Percentiles rank a stretch among this genome's conserved stretches.
Evolutionary conservation across 2,888 invertebrate species (phyloP).

Genomic region (Idaea aversata): DNA sequence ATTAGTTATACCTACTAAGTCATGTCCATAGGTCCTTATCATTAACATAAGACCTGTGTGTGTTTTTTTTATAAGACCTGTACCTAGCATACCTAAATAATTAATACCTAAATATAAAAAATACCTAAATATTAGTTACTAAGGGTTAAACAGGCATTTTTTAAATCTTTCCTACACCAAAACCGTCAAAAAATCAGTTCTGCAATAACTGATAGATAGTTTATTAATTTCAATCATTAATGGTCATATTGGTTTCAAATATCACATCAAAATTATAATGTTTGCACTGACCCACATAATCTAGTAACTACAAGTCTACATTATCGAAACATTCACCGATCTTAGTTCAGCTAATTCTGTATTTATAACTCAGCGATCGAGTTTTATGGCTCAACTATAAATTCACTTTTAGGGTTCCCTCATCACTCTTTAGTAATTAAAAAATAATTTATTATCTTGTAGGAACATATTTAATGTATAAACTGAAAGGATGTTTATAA

Average conservation of each 20-base stretch:
- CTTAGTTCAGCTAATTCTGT: background rate
- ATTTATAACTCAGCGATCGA: background rate
- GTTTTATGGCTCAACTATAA: conserved; percentile 1
- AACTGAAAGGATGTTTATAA: background rate
- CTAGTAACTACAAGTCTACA: background rate
- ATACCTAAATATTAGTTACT: no score
- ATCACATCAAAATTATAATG: background rate
- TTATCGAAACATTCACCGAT: background rate
- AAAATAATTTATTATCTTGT: background rate
- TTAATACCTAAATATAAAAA: no score
- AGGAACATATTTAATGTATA: background rate
- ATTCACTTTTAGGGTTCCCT: background rate
- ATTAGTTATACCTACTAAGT: no score
- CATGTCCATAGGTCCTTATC: no score
- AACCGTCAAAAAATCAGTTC: no score
- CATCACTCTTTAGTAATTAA: background rate
- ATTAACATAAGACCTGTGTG: no score
- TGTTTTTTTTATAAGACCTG: no score
- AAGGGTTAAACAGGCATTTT: no score
- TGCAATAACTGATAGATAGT: background rate
- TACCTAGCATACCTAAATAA: no score
- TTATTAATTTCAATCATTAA: background rate
- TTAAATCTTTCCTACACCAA: no score
- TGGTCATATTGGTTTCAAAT: no score
- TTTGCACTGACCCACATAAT: background rate